Conservation (phyloP, 2,113 vertebrate species). For the Pholis gunnellus region DNA sequence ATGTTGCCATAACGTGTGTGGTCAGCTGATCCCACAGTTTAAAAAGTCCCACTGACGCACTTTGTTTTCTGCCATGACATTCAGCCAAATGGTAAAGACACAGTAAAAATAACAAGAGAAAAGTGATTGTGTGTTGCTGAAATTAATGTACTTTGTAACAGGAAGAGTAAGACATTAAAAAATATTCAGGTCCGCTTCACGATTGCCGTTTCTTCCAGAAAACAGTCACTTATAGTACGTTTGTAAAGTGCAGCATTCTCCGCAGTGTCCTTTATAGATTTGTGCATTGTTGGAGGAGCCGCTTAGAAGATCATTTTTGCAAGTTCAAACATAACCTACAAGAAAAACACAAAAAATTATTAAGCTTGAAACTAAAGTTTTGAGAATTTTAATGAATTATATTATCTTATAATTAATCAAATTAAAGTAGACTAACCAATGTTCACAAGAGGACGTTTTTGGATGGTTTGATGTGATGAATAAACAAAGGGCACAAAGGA, state of each 20-base stretch:
- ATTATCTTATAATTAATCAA: neutral
- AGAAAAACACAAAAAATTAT: conserved; percentile 38
- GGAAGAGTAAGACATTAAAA: conserved; percentile 34
- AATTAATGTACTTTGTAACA: conserved; percentile 30
- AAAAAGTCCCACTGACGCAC: neutral
- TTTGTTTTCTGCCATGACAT: neutral
- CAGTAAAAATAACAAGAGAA: neutral
- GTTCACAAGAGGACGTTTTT: accelerated
- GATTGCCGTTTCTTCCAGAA: neutral
- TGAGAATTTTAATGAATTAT: neutral
- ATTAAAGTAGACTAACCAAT: neutral
- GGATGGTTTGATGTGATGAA: neutral
- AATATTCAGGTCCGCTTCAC: neutral
- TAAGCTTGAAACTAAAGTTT: neutral
- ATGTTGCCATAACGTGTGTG: too few relatives aligned
- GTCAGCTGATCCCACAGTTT: neutral
- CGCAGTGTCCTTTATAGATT: neutral
- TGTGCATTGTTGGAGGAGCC: conserved; percentile 3
- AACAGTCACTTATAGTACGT: conserved; percentile 39
- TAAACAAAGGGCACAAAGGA: neutral
- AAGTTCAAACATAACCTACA: conserved; percentile 93
- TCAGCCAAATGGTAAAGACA: neutral
- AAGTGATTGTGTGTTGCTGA: neutral
- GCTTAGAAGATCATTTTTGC: conserved; percentile 89
- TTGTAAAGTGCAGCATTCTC: conserved; percentile 28